Conservation (phyloP, 2,888 invertebrate species). For the Agrilus cyanescens region DNA sequence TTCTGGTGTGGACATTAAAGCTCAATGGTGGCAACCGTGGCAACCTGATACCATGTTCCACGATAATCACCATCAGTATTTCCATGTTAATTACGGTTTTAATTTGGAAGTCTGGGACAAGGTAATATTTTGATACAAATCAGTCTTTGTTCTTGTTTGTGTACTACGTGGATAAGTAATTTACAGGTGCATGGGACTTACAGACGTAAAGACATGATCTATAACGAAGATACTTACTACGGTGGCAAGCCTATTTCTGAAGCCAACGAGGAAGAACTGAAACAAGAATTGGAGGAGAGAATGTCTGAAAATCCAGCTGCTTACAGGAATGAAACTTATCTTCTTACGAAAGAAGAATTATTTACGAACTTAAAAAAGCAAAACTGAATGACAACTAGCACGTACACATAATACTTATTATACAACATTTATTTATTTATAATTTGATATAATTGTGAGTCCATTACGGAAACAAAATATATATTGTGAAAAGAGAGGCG, state of each 20-base stretch:
- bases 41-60: conserved; percentile 64
- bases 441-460: too few species aligned
- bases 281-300: conserved; percentile 36
- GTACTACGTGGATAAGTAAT: background rate
- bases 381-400: too few species aligned
- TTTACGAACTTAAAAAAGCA: background rate
- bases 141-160: conserved; percentile 1
- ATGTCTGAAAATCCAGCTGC: conserved; percentile 38
- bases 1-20: conserved; percentile 61
- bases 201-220: conserved; percentile 48
- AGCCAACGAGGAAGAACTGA: conserved; percentile 39
- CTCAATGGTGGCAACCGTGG: conserved; percentile 66
- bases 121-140: conserved; percentile 30
- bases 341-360: conserved; percentile 19
- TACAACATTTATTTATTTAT: too few species aligned
- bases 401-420: too few species aligned
- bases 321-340: conserved; percentile 32
- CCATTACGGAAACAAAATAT: too few species aligned
- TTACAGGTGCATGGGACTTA: conserved; percentile 57
- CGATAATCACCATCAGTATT: conserved; percentile 68
- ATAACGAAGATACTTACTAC: conserved; percentile 55
- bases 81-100: conserved; percentile 66
- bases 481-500: too few species aligned
- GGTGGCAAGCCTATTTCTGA: conserved; percentile 45
- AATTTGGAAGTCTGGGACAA: conserved; percentile 59